These are phyloP conservation scores for Linnaemya tessellans DNA, from an alignment of 2,888 invertebrate genomes.

Conservation along the genomic window DNA sequence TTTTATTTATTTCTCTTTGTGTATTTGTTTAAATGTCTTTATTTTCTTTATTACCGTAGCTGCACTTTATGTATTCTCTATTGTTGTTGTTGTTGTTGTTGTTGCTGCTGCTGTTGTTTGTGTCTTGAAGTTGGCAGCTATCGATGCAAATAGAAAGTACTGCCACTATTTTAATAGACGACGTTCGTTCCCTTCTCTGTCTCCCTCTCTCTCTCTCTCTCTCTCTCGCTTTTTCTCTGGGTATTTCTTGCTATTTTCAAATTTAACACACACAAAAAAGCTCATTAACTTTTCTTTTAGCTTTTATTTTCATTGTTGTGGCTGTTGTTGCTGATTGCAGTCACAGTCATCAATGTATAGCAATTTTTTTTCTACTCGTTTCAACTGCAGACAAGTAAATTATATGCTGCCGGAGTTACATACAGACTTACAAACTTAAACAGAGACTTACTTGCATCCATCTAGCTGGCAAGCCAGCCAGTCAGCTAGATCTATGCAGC, in stretches of 20 bases:
- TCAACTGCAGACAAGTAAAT: slow-evolving; percentile 65
- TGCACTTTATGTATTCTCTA: slow-evolving; percentile 17
- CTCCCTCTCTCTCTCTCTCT: too few relatives aligned
- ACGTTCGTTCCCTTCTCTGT: slow-evolving; percentile 12
- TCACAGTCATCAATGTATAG: slow-evolving; percentile 55
- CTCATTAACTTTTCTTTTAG: slow-evolving; percentile 59
- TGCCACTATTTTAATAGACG: slow-evolving; percentile 44
- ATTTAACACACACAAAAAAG: slow-evolving; percentile 33
- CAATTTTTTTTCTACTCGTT: slow-evolving; percentile 13
- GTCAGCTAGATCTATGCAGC: slow-evolving; percentile 2
- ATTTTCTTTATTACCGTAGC: slow-evolving; percentile 42
- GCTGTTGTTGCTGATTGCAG: slow-evolving; percentile 58
- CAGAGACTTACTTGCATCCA: slow-evolving; percentile 50
- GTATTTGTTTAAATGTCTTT: slow-evolving; percentile 41
- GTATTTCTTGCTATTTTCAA: slow-evolving; percentile 14
- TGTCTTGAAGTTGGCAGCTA: slow-evolving; percentile 58
- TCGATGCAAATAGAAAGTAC: slow-evolving; percentile 70
- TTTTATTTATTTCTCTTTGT: slow-evolving; percentile 20
- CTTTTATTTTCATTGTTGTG: slow-evolving; percentile 47
- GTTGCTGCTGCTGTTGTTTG: slow-evolving; percentile 49
- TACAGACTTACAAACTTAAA: slow-evolving; percentile 19
- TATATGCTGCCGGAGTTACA: slow-evolving; percentile 53
- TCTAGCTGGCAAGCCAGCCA: slow-evolving; percentile 28
- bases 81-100: slow-evolving; percentile 53
- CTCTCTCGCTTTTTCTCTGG: too few relatives aligned